These are phyloP conservation scores for Megaptera novaeangliae DNA, from an alignment of 2,113 vertebrate species.

Conservation along the genomic window DNA sequence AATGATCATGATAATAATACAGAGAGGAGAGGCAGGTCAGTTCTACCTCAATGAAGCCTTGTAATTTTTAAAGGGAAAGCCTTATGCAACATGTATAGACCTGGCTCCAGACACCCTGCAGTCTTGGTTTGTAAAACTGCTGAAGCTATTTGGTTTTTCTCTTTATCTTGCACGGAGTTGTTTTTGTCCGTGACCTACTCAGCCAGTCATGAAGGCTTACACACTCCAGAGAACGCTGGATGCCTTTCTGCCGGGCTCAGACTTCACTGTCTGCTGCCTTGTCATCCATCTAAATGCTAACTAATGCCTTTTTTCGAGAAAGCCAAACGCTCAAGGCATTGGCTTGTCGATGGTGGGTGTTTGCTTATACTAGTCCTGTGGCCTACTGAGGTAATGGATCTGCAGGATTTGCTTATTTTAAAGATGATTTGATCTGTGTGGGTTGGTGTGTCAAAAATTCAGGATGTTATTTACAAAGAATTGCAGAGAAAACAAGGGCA, in stretches of 20 bases:
- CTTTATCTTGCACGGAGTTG: constrained; percentile 27
- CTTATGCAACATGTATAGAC: neutral
- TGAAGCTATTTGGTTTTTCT: neutral
- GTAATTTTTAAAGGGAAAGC: neutral
- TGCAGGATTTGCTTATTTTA: constrained; percentile 34
- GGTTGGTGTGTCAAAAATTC: constrained; percentile 24
- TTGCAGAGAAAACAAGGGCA: constrained; percentile 1
- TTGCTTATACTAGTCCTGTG: neutral
- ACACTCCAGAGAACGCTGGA: constrained; percentile 20
- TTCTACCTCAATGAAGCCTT: neutral
- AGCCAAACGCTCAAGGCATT: neutral
- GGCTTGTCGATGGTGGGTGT: neutral
- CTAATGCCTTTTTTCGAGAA: neutral
- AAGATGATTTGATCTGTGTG: constrained; percentile 14
- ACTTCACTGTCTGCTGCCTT: constrained; percentile 46
- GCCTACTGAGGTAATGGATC: neutral
- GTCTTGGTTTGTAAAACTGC: constrained; percentile 17
- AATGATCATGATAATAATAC: neutral
- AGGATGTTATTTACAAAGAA: constrained; percentile 27
- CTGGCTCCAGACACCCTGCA: neutral
- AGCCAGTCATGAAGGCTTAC: constrained; percentile 55
- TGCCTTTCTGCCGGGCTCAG: neutral
- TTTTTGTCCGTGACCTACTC: constrained; percentile 26
- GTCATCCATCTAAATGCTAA: constrained; percentile 34
- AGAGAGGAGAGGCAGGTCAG: neutral